These are phyloP conservation scores for Eleutherodactylus coqui DNA, from an alignment of 2,797 vertebrate species.

Conservation along the genomic window DNA sequence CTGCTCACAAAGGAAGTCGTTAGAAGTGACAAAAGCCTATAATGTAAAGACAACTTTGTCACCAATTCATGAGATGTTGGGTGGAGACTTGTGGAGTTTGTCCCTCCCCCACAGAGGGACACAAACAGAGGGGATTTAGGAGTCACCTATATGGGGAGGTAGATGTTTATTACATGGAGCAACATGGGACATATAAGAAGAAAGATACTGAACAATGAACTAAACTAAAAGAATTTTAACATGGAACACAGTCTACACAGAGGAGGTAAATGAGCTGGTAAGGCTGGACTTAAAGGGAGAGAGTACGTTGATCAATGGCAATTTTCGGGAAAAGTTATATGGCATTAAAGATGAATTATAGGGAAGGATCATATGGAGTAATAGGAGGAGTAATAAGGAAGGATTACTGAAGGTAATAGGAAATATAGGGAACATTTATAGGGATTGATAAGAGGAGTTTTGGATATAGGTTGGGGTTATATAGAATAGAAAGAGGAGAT, in stretches of 20 bases:
- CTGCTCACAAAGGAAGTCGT: constrained; percentile 60
- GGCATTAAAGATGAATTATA: constrained; percentile 9
- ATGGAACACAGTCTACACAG: constrained; percentile 34
- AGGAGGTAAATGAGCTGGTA: constrained; percentile 18
- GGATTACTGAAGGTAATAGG: neutral
- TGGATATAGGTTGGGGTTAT: neutral
- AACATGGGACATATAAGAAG: constrained; percentile 43
- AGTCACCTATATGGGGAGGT: constrained; percentile 43
- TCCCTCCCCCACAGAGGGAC: constrained; percentile 17
- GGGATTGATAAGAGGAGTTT: neutral
- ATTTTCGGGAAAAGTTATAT: neutral
- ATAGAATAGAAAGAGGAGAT: neutral
- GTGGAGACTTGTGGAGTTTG: constrained; percentile 48
- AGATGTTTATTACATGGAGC: constrained; percentile 41
- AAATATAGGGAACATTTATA: neutral
- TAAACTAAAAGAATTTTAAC: constrained; percentile 26
- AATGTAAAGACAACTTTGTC: constrained; percentile 57
- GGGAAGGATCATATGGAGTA: neutral
- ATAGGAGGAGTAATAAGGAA: neutral
- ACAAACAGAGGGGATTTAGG: constrained; percentile 24
- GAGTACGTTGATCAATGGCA: neutral
- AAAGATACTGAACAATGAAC: constrained; percentile 8
- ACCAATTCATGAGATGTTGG: constrained; percentile 46
- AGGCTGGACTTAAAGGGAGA: neutral
- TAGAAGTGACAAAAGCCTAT: constrained; percentile 53